phyloP scores from a whole-genome alignment of 2,888 invertebrate species.

The Nemoura dubitans region DNA sequence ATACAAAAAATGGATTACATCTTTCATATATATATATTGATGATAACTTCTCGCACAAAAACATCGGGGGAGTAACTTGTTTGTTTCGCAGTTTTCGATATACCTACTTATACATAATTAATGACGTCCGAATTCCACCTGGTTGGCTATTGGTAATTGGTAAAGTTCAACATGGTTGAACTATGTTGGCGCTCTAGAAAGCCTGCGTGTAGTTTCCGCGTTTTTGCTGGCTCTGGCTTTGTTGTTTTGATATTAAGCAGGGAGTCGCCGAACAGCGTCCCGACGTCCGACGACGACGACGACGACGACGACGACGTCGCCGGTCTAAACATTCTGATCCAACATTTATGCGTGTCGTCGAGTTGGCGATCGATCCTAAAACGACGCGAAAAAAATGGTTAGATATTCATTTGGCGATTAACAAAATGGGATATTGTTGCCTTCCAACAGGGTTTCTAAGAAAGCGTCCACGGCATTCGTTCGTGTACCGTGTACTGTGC shows the following conservation, averaged over 20 bases:
- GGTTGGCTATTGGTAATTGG: neutral
- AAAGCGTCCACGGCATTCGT: neutral
- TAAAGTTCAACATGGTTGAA: too few species aligned
- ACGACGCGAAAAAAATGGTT: neutral
- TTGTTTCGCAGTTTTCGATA: neutral
- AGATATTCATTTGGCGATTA: neutral
- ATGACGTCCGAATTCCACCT: neutral
- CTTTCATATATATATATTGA: neutral
- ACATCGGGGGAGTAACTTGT: neutral
- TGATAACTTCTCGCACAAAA: constrained; percentile 3
- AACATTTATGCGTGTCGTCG: neutral
- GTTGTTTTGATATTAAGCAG: neutral
- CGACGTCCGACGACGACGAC: too few species aligned
- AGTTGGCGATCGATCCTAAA: neutral
- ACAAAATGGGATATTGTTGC: neutral
- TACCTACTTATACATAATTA: too few species aligned
- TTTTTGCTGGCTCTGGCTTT: neutral
- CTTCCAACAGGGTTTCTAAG: neutral
- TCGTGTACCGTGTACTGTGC: too few species aligned
- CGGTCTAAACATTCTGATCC: neutral
- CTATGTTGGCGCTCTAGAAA: too few species aligned
- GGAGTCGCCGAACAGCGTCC: neutral
- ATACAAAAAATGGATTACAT: neutral
- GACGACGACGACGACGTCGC: too few species aligned
- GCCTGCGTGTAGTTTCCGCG: neutral